Evolutionary conservation across 2,113 vertebrate species (phyloP).

Genomic region (Cinclus cinclus): DNA sequence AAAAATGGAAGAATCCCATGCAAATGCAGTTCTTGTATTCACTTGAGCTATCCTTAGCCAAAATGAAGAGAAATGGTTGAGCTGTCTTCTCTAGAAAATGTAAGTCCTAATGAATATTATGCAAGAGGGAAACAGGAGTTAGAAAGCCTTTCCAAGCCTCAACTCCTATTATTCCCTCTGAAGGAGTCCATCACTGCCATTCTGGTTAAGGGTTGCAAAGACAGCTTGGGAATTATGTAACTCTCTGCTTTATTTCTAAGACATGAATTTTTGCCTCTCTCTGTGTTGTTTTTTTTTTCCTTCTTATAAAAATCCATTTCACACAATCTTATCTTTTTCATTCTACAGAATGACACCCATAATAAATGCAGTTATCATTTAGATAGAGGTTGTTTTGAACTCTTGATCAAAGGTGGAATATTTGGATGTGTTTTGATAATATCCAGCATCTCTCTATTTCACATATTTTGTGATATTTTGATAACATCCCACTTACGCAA

Average conservation of each 20-base stretch:
- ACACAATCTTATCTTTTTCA: neutral
- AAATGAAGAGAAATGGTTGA: neutral
- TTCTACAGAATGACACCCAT: neutral
- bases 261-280: neutral
- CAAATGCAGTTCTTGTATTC: neutral
- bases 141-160: neutral
- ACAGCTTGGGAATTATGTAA: neutral
- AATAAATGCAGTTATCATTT: neutral
- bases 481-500: neutral
- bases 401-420: neutral
- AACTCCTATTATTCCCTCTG: neutral
- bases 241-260: neutral
- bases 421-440: neutral
- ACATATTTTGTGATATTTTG: neutral
- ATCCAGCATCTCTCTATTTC: neutral
- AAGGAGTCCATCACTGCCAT: neutral
- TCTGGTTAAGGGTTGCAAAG: neutral
- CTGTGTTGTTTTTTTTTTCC: rapidly evolving
- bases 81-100: neutral
- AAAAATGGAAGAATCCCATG: neutral
- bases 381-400: neutral
- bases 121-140: neutral
- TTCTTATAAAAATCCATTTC: neutral
- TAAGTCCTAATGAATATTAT: neutral
- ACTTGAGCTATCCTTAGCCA: neutral